A percentile compares a stretch with the other conserved stretches of the same genome.
Conservation (phyloP, 2,797 vertebrate genomes). For the Malurus leucopterus region DNA sequence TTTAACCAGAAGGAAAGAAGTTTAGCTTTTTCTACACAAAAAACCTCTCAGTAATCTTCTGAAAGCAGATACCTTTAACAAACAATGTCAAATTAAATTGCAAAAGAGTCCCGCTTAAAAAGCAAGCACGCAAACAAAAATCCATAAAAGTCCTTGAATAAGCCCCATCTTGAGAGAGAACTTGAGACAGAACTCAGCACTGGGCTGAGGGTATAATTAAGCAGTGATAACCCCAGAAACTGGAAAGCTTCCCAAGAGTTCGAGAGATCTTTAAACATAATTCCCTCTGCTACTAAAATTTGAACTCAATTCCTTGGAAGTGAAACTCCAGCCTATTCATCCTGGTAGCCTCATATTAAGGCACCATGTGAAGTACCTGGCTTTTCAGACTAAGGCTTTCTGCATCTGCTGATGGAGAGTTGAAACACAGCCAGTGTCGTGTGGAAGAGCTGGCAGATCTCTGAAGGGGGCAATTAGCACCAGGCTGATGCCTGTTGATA, state of each 20-base stretch:
- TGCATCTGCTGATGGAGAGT: accelerated
- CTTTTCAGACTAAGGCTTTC: neutral
- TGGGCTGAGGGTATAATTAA: neutral
- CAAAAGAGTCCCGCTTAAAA: neutral
- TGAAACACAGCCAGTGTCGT: accelerated
- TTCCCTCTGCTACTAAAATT: neutral
- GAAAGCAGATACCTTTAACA: neutral
- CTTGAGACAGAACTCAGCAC: neutral
- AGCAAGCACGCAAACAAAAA: neutral
- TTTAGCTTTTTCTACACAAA: neutral
- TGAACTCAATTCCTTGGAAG: neutral
- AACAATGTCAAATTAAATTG: neutral
- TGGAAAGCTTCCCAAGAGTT: neutral
- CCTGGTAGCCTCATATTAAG: accelerated
- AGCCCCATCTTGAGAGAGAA: neutral
- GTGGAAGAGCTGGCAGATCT: neutral
- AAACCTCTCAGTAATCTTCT: neutral
- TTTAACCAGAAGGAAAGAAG: neutral
- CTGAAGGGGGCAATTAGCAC: neutral
- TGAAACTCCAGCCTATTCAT: neutral
- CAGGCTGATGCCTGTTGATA: neutral
- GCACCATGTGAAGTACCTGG: neutral
- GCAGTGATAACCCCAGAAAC: neutral
- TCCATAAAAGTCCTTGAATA: neutral
- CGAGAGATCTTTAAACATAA: neutral